These are phyloP conservation scores for Plagodis dolabraria DNA, from an alignment of 2,888 invertebrate species.

Conservation along the genomic window DNA sequence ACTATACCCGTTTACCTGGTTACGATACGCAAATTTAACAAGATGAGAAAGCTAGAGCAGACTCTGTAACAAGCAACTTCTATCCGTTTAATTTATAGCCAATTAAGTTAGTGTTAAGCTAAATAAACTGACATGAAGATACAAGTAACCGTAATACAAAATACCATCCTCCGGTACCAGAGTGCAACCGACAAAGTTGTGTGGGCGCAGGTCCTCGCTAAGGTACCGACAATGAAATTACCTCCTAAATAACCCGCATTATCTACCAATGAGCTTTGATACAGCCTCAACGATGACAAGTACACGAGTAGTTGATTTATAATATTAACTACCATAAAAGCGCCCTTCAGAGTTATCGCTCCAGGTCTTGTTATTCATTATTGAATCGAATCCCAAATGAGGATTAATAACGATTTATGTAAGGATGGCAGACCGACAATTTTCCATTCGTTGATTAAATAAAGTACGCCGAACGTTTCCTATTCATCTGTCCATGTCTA, in stretches of 20 bases:
- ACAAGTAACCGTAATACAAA: slow-evolving; percentile 68
- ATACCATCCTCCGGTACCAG: slow-evolving; percentile 48
- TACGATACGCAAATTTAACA: slow-evolving; percentile 60
- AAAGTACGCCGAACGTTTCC: slow-evolving; percentile 55
- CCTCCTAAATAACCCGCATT: slow-evolving; percentile 64
- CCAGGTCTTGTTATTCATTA: slow-evolving; percentile 62
- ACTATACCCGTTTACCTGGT: slow-evolving; percentile 51
- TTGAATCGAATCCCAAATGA: slow-evolving; percentile 72
- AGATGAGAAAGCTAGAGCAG: slow-evolving; percentile 62
- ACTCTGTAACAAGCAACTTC: slow-evolving; percentile 68
- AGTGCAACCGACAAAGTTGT: slow-evolving; percentile 52
- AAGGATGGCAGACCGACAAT: slow-evolving; percentile 53
- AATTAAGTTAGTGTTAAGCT: slow-evolving; percentile 81
- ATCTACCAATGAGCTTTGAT: slow-evolving; percentile 62
- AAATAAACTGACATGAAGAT: slow-evolving; percentile 78
- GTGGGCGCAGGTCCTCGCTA: slow-evolving; percentile 51
- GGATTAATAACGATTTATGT: slow-evolving; percentile 75
- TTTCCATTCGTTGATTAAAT: slow-evolving; percentile 56
- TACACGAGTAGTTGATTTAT: slow-evolving; percentile 75
- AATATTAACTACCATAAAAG: slow-evolving; percentile 61
- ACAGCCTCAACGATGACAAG: slow-evolving; percentile 68
- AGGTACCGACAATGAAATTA: slow-evolving; percentile 47
- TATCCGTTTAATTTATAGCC: slow-evolving; percentile 78
- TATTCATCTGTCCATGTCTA: slow-evolving; percentile 60
- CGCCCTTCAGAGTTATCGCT: slow-evolving; percentile 60